Percentiles rank a stretch among this genome's conserved stretches.
Conservation (phyloP, 2,888 invertebrate species). For the Dastarcus helophoroides region DNA sequence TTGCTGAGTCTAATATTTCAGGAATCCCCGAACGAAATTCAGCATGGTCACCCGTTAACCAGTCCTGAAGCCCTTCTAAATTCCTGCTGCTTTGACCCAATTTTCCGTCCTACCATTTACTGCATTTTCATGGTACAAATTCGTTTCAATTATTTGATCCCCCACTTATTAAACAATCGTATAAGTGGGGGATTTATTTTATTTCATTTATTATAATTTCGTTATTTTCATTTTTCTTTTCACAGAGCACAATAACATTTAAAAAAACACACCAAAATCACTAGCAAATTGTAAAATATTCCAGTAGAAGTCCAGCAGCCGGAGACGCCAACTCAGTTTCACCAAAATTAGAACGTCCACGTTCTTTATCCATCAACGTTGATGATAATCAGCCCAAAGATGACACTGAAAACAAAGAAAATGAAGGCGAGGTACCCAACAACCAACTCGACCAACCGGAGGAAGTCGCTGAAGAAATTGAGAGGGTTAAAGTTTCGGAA, state of each 20-base stretch:
- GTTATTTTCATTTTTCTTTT: slow-evolving; percentile 4
- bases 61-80: too few relatives aligned
- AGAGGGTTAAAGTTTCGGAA: slow-evolving; percentile 12
- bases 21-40: too few relatives aligned
- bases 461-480: slow-evolving; percentile 13
- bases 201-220: slow-evolving; percentile 3
- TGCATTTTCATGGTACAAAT: too few relatives aligned
- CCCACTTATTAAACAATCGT: too few relatives aligned
- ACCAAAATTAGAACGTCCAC: slow-evolving; percentile 37
- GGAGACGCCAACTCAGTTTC: slow-evolving; percentile 12
- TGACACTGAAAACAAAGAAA: slow-evolving; percentile 15
- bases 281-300: slow-evolving; percentile 7
- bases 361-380: slow-evolving; percentile 41
- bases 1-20: too few relatives aligned
- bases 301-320: slow-evolving; percentile 7
- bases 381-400: slow-evolving; percentile 33
- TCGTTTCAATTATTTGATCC: too few relatives aligned
- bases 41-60: too few relatives aligned
- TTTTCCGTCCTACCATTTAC: too few relatives aligned
- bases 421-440: slow-evolving; percentile 15
- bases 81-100: too few relatives aligned
- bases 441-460: too few relatives aligned
- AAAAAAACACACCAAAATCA: not conserved
- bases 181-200: too few relatives aligned
- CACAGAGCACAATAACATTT: slow-evolving; percentile 5